Evolutionary conservation across 2,113 vertebrate genomes (phyloP), one percentile per base, ranked within the genome.

Genomic region (Physeter macrocephalus): DNA sequence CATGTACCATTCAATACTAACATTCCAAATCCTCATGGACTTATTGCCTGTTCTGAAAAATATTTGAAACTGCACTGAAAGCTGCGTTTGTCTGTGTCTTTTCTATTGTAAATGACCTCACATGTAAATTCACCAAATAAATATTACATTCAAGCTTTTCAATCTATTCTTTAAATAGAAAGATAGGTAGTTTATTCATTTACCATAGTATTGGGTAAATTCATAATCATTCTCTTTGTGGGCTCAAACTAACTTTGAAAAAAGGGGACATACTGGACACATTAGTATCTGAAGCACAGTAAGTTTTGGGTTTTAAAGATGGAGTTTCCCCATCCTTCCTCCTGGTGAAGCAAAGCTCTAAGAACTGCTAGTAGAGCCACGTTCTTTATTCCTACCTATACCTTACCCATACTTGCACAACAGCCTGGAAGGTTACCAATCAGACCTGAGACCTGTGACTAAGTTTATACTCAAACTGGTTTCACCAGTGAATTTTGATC

Each of bases 61-160:
- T 97, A 98, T 98, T 98, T 98, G 97, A 98, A 98, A 98, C 97
- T 99, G 98, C 99, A 99, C 99, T 99, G 98, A 98, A 98, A 98
- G 97, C 98, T 98, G 98, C 98, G 96, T 98, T 94, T 98, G 98
- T 98, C 94, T 98, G 98, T 98, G 97, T 96, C 97, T 99, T 98
- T 96, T 93, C 98, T 98, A 98, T 98, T 99, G 98, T 99, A 99
- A 99, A 98, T 99, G 98, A 99, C 66, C 92, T 98, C 98, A 98
- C 97, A 96, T 98, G 98, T 99, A 99, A 99, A 98, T 98, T 98
- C 98, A 98, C 97, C 96, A 98, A 99, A 99, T 99, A 99, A 99
- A 99, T 98, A 98, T 85, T 98, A 98, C 97, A 97, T 98, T 98
- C 97, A 98, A 98, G 96, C 97, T 97, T 97, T 97, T 98, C 97